These are phyloP conservation scores for Zaprionus bogoriensis DNA, from an alignment of 2,888 invertebrate species.

Conservation along the genomic window DNA sequence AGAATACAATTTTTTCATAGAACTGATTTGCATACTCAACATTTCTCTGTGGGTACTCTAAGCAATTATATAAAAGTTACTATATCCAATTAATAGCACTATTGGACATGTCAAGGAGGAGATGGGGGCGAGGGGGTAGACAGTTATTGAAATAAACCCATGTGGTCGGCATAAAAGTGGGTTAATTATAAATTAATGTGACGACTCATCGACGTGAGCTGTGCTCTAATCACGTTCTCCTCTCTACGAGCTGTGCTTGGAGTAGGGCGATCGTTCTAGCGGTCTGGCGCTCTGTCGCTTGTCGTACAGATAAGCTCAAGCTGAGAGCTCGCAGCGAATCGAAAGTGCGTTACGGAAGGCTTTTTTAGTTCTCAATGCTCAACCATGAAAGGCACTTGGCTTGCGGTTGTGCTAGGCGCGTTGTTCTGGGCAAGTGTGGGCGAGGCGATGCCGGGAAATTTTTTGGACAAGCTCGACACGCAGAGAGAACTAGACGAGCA, in stretches of 20 bases:
- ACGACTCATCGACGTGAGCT: slow-evolving; percentile 43
- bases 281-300: slow-evolving; percentile 31
- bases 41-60: no score
- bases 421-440: slow-evolving; percentile 24
- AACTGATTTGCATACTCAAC: no score
- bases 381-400: slow-evolving; percentile 50
- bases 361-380: background rate
- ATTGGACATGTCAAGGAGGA: no score
- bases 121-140: background rate
- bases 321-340: slow-evolving; percentile 7
- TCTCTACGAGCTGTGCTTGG: slow-evolving; percentile 22
- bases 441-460: slow-evolving; percentile 25
- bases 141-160: background rate
- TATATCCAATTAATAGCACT: no score
- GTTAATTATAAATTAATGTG: background rate
- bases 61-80: no score
- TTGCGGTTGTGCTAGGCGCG: slow-evolving; percentile 12
- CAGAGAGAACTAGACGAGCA: slow-evolving; percentile 62
- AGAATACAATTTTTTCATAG: no score
- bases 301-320: slow-evolving; percentile 43
- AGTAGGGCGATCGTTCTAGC: slow-evolving; percentile 1
- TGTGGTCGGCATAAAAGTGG: background rate
- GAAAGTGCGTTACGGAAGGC: slow-evolving; percentile 55
- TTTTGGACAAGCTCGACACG: slow-evolving; percentile 52
- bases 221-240: slow-evolving; percentile 50